A percentile compares a stretch with the other conserved stretches of the same genome.
Evolutionary conservation across 1,140 invertebrate species (phyloP).

Genomic region (Alviniconcha marisindica): DNA sequence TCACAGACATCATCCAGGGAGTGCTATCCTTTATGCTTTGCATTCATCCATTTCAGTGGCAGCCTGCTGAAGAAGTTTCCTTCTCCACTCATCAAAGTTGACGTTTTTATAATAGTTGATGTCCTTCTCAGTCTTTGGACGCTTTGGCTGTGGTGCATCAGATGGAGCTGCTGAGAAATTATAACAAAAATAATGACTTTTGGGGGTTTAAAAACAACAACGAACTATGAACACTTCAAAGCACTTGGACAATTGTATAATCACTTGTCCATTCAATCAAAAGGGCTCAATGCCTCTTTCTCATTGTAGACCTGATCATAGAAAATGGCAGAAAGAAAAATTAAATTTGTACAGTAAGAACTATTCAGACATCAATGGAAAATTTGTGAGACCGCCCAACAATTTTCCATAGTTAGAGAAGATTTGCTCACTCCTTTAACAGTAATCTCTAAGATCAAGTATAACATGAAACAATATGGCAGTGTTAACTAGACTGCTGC

Average conservation of each 20-base stretch:
- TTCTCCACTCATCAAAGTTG: constrained; percentile 56
- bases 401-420: too few relatives aligned
- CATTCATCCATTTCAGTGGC: constrained; percentile 27
- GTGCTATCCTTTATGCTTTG: neutral
- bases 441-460: too few relatives aligned
- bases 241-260: neutral
- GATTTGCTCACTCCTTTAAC: too few relatives aligned
- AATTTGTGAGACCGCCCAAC: too few relatives aligned
- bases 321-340: too few relatives aligned
- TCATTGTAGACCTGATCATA: too few relatives aligned
- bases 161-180: constrained; percentile 9
- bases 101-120: constrained; percentile 34
- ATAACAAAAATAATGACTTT: neutral
- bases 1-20: neutral
- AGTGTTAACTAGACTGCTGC: too few relatives aligned
- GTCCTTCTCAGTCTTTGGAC: constrained; percentile 40
- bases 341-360: too few relatives aligned
- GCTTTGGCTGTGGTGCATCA: constrained; percentile 26
- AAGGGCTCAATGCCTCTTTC: too few relatives aligned
- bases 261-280: too few relatives aligned
- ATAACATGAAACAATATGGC: too few relatives aligned
- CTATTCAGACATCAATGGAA: too few relatives aligned
- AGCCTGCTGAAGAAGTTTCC: constrained; percentile 49
- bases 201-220: neutral
- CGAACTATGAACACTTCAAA: neutral